Conservation (phyloP, 2,888 invertebrate species). For the Hirtodrosophila confusa region DNA sequence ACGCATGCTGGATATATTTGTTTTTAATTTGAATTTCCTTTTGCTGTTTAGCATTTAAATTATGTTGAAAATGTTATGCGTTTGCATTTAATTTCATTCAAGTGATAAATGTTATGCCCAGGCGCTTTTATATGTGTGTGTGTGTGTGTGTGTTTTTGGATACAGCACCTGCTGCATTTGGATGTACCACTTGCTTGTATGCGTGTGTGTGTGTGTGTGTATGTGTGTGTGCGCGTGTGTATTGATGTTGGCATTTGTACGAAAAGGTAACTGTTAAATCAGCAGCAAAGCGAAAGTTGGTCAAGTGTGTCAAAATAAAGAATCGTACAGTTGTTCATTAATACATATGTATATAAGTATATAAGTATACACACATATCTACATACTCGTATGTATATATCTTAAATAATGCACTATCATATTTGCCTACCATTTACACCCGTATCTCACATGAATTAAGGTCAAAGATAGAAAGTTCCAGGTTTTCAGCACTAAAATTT, state of each 20-base stretch:
- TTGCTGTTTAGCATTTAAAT: conserved; percentile 74
- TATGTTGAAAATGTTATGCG: conserved; percentile 62
- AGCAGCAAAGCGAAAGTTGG: conserved; percentile 62
- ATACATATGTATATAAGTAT: conserved; percentile 8
- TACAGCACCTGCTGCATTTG: conserved; percentile 74
- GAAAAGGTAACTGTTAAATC: conserved; percentile 41
- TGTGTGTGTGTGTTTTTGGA: conserved; percentile 8
- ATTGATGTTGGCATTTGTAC: conserved; percentile 20
- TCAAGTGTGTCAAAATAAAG: conserved; percentile 73
- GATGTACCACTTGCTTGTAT: conserved; percentile 9
- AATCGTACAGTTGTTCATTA: conserved; percentile 38
- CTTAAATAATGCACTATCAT: no score
- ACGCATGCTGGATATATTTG: conserved; percentile 55
- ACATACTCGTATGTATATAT: no score
- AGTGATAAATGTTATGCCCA: conserved; percentile 62
- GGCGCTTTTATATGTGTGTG: conserved; percentile 1
- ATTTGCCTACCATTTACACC: no score
- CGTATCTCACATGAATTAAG: no score
- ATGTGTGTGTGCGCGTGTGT: conserved; percentile 11
- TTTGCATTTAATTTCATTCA: conserved; percentile 64
- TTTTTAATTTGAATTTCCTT: conserved; percentile 72
- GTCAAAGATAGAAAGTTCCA: no score
- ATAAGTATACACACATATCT: not conserved
- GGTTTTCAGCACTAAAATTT: no score
- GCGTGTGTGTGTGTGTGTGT: conserved; percentile 11